These are phyloP conservation scores for Trichomycterus rosablanca DNA, from an alignment of 2,113 vertebrate species.

Conservation along the genomic window DNA sequence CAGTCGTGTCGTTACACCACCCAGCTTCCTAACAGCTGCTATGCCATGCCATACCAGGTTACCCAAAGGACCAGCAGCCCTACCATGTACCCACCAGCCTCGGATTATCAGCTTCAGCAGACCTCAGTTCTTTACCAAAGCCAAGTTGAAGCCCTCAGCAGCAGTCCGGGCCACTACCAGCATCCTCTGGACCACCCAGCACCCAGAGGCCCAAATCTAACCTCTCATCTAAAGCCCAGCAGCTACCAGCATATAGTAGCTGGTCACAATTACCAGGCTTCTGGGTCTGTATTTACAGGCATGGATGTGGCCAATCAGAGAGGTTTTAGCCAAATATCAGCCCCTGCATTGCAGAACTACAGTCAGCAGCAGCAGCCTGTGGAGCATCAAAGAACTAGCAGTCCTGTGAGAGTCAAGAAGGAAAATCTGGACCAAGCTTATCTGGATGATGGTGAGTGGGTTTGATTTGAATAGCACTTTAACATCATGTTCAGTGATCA, in stretches of 20 bases:
- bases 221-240: slow-evolving; percentile 58
- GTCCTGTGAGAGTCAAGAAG: slow-evolving; percentile 78
- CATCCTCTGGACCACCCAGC: slow-evolving; percentile 41
- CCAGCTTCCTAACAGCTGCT: slow-evolving; percentile 65
- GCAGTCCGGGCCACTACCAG: slow-evolving; percentile 77
- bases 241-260: slow-evolving; percentile 76
- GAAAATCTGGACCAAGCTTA: slow-evolving; percentile 88
- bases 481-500: too few species aligned
- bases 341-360: slow-evolving; percentile 43
- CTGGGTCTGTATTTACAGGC: slow-evolving; percentile 53
- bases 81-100: slow-evolving; percentile 62
- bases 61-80: slow-evolving; percentile 78
- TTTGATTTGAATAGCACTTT: neutral
- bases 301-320: slow-evolving; percentile 75
- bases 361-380: slow-evolving; percentile 50
- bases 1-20: slow-evolving; percentile 77
- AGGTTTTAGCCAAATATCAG: slow-evolving; percentile 44
- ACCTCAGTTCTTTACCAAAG: slow-evolving; percentile 71
- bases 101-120: slow-evolving; percentile 69
- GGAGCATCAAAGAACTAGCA: slow-evolving; percentile 66
- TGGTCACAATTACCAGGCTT: slow-evolving; percentile 66
- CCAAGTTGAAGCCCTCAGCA: slow-evolving; percentile 71
- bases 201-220: slow-evolving; percentile 28
- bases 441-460: slow-evolving; percentile 84
- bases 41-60: slow-evolving; percentile 66